Evolutionary conservation across 2,888 invertebrate genomes (phyloP), one percentile per base, ranked within the genome.

Genomic region (Eremobia ochroleuca): DNA sequence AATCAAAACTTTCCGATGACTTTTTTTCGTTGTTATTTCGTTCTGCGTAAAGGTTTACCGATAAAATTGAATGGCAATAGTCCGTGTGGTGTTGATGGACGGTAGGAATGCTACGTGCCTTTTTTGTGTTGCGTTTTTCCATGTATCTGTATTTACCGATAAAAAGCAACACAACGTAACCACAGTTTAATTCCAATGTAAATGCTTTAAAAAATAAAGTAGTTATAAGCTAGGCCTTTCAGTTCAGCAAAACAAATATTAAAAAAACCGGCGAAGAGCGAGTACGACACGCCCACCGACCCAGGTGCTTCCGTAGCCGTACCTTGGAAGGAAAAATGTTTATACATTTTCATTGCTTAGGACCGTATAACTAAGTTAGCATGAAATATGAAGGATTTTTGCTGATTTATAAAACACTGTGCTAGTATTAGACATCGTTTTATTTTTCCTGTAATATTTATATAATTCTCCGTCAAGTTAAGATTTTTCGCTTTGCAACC

Each of bases 1-100:
- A 74, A 71, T 46, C 15, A n/a, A 28, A 55, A 58, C 9, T 18
- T 67, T 69, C 25, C 6, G 11, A 21, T 21, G 2, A 15, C 34
- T 18, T 21, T 55, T 55, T 21, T 58, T 28, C 46, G 25, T 13
- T 28, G 15, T 28, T 65, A 37, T 77, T 83, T 61, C 3, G 59
- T 68, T 71, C 21, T n/a, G 49, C 31, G 52, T 76, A 13, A 58
- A 65, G 37, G 52, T 55, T 67, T 34, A 37, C 11, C 13, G 15
- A 58, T 55, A 31, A 43, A 73, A 73, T 58, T 66, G 21, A 55
- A 59, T 25, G 18, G 18, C 34, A 59, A 31, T 21, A 15, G 21
- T 37, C 37, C 8, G n/a, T 31, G 37, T 66, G 25, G 21, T 15
- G 21, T 34, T 66, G 28, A 55, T 49, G 8, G 28, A 55, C 15